phyloP scores from a whole-genome alignment of 2,888 invertebrate genomes.

The Epirrhoe tristata region DNA sequence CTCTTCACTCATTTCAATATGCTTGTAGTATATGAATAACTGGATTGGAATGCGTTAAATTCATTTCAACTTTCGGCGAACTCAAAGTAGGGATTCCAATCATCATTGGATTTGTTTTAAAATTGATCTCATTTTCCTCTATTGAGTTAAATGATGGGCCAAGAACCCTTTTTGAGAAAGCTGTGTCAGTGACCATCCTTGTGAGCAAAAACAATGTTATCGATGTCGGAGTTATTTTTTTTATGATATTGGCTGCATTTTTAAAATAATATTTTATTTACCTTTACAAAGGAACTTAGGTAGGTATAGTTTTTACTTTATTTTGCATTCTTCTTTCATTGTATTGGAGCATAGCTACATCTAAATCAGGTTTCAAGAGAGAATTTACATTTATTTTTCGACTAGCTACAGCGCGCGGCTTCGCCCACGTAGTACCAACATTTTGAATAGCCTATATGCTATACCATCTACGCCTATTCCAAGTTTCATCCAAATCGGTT shows the following conservation, averaged over 20 bases:
- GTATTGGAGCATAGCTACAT: background rate
- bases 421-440: no score
- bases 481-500: no score
- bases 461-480: no score
- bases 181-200: conserved; percentile 20
- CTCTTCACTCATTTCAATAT: no score
- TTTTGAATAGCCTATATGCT: no score
- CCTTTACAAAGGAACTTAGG: background rate
- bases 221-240: background rate
- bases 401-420: no score
- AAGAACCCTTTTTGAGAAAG: background rate
- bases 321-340: background rate
- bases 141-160: conserved; percentile 3
- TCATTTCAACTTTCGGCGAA: conserved; percentile 3
- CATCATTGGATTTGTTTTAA: background rate
- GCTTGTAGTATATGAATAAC: no score
- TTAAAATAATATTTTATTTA: background rate
- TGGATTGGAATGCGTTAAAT: background rate
- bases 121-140: conserved; percentile 9
- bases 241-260: background rate
- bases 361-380: conserved; percentile 6
- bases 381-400: background rate
- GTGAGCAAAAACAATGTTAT: conserved; percentile 2
- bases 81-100: background rate
- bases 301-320: background rate